These are phyloP conservation scores for Choreutis nemorana DNA, from an alignment of 2,888 invertebrate species.

Conservation along the genomic window DNA sequence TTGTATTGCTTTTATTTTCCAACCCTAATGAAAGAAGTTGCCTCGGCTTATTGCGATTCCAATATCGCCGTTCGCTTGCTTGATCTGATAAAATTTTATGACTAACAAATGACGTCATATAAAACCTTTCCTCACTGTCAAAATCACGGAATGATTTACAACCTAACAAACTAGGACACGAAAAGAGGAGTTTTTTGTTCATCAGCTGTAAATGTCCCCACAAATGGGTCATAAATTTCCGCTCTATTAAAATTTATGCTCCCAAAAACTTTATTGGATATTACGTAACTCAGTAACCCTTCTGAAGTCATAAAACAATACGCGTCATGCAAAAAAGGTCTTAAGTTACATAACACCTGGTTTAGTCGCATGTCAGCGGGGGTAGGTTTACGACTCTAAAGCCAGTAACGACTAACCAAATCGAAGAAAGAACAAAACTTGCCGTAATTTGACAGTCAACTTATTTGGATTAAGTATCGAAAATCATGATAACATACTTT, in stretches of 20 bases:
- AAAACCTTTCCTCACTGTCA: slow-evolving; percentile 9
- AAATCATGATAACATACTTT: too few relatives aligned
- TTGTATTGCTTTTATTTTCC: slow-evolving; percentile 64
- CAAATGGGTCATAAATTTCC: slow-evolving; percentile 55
- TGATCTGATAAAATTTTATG: too few relatives aligned
- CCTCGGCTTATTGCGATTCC: slow-evolving; percentile 50
- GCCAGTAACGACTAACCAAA: too few relatives aligned
- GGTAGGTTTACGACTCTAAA: too few relatives aligned
- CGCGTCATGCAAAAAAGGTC: slow-evolving; percentile 35
- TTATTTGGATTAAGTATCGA: too few relatives aligned
- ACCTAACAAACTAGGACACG: slow-evolving; percentile 31
- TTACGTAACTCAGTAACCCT: slow-evolving; percentile 58
- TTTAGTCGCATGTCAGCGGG: slow-evolving; percentile 36
- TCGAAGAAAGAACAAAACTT: too few relatives aligned
- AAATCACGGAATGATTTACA: slow-evolving; percentile 14
- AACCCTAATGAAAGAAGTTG: slow-evolving; percentile 63
- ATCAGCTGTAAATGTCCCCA: slow-evolving; percentile 55
- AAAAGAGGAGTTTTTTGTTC: slow-evolving; percentile 41
- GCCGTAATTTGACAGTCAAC: too few relatives aligned
- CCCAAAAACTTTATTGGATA: slow-evolving; percentile 50
- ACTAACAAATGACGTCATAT: slow-evolving; percentile 5
- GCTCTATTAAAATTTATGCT: slow-evolving; percentile 57
- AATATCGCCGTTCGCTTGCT: slow-evolving; percentile 33
- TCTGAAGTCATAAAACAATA: slow-evolving; percentile 41
- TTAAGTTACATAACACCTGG: slow-evolving; percentile 31